Evolutionary conservation across 2,113 vertebrate species (phyloP), one percentile per base, ranked within the genome.

Genomic region (Helogale parvula): DNA sequence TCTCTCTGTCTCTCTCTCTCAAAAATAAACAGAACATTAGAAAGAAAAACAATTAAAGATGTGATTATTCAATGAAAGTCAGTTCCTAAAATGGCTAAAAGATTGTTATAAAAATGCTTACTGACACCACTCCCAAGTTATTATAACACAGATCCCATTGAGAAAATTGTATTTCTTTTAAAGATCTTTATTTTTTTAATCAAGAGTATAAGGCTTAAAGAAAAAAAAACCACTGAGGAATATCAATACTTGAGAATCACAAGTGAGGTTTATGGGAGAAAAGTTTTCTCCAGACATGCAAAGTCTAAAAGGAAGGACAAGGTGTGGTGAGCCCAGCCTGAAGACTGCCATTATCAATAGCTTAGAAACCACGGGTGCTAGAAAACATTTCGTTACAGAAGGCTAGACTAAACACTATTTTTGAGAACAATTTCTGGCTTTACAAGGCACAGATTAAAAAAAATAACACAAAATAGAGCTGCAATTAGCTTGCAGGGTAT

Each of bases 351-450:
- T n/a, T 54, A 25, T 27, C 72, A 94, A 52, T 41, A 38, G 33
- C 71, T 90, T 69, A 27, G 57, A 25, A 82, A 81, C 27, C 15
- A 31, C 45, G 35, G 16, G 16, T 60, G n/a, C 29, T 63, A 35
- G 52, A 50, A 90, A 92, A 95, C 65, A 93, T 79, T 93, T 90
- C 76, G 74, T 77, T 79, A 81, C 23, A 83, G 12, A 79, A 52
- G 82, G 93, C 84, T 74, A 82, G 33, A 87, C 3, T 31, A 92
- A 82, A 65, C 68, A 31, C 35, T 50, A 29, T 66, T 74, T 91
- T 41, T 68, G 10, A 94, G 33, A 63, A 50, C 11, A 72, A 79
- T 16, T 79, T 52, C 80, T 93, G 29, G 33, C 68, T 94, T 94
- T 76, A 88, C 93, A 81, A 69, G 54, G 31, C 31, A 63, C 1